phyloP scores from a whole-genome alignment of 1,140 invertebrate genomes.

The Aradophagus sp. region DNA sequence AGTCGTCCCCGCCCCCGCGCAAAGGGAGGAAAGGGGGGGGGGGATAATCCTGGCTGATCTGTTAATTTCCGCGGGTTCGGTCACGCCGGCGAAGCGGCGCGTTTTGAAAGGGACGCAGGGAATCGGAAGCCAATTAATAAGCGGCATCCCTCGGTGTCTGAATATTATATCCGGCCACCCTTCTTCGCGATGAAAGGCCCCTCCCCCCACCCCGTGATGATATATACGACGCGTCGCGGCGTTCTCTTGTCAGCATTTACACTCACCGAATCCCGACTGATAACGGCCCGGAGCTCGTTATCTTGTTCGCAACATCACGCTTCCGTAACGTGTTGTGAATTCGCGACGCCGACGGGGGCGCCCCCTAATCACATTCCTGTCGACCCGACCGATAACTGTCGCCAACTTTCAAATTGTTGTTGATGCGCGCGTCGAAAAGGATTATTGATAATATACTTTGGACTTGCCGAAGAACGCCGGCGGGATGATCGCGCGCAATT shows the following conservation, averaged over 20 bases:
- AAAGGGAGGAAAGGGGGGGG: too few relatives aligned
- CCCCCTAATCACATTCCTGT: slow-evolving; percentile 30
- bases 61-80: too few relatives aligned
- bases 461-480: slow-evolving; percentile 16
- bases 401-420: slow-evolving; percentile 36
- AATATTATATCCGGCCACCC: slow-evolving; percentile 57
- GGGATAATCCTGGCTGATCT: too few relatives aligned
- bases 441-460: slow-evolving; percentile 23
- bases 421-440: slow-evolving; percentile 12
- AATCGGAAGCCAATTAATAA: slow-evolving; percentile 74
- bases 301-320: slow-evolving; percentile 52
- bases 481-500: slow-evolving; percentile 15
- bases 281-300: slow-evolving; percentile 62
- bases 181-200: slow-evolving; percentile 62
- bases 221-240: slow-evolving; percentile 67
- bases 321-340: slow-evolving; percentile 30
- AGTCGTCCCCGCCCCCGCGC: too few relatives aligned
- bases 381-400: slow-evolving; percentile 10
- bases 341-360: slow-evolving; percentile 3
- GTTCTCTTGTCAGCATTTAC: slow-evolving; percentile 66
- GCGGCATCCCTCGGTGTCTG: slow-evolving; percentile 46
- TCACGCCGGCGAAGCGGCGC: too few relatives aligned
- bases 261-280: slow-evolving; percentile 58
- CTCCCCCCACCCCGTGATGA: slow-evolving; percentile 57
- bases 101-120: too few relatives aligned